These are phyloP conservation scores for Triplophysa bombifrons DNA, from an alignment of 2,797 vertebrate genomes.

Conservation along the genomic window DNA sequence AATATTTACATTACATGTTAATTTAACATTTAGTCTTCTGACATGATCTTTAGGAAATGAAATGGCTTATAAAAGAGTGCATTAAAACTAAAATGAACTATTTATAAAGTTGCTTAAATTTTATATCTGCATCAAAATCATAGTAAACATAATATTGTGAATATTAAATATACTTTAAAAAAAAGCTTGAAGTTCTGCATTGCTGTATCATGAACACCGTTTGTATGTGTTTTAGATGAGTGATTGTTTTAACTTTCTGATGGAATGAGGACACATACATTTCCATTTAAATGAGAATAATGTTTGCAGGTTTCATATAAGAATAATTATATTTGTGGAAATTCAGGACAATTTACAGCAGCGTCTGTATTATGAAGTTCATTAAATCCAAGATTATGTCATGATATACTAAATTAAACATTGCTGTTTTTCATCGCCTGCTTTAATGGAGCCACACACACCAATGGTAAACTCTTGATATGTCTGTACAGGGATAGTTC, in stretches of 20 bases:
- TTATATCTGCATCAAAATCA: neutral
- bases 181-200: neutral
- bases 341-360: neutral
- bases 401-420: neutral
- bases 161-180: neutral
- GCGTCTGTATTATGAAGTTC: neutral
- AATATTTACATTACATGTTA: no score
- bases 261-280: slow-evolving; percentile 69
- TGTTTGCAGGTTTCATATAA: slow-evolving; percentile 49
- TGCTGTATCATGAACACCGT: neutral
- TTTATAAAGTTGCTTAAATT: neutral
- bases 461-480: neutral
- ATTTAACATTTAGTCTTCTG: no score
- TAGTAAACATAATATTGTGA: neutral
- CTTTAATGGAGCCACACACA: neutral
- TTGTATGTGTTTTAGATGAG: slow-evolving; percentile 32
- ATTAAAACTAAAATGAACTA: neutral
- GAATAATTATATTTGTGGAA: slow-evolving; percentile 21
- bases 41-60: neutral
- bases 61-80: neutral
- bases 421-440: neutral
- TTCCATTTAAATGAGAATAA: slow-evolving; percentile 65
- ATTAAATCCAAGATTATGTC: neutral
- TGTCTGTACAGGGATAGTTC: neutral
- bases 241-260: slow-evolving; percentile 62